Base-by-base conservation (phyloP, 2,113 vertebrate species). In the Syngnathoides biaculeatus region DNA sequence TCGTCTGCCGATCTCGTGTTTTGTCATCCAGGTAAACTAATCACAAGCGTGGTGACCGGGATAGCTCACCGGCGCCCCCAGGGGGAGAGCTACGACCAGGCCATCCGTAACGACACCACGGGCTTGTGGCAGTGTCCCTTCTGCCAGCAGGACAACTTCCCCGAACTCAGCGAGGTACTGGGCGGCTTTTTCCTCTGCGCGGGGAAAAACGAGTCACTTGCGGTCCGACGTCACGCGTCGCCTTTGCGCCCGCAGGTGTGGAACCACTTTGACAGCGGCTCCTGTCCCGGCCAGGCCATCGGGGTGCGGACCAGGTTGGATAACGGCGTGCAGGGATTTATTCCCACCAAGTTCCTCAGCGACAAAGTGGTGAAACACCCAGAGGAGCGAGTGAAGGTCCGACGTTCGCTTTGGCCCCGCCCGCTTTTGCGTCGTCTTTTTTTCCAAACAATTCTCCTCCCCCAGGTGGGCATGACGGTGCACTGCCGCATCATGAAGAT, bases 401-500 rank as follows among this genome's bases (percentile, higher is more conserved):
- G 67, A 24, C 72, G 2, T 59, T 10, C 53, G 8, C n/a, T 1
- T 6, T 40, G 22, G 5, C 63, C 58, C 8, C 30, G 2, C 20
- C 12, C 56, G 20, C 5, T 78, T 64, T 43, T 1, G 17, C 10
- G 11, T 12, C 17, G 1, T 5, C 39, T 17, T 45, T 35, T 55
- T 4, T n/a, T n/a, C n/a, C 14, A 56, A 39, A 13, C 61, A 5
- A 8, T 0, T 6, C 20, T 59, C 12, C 14, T 64, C 47, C 61
- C 12, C 2, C 71, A 99, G 97, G 96, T 98, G 84, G 95, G 96
- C 70, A 99, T 99, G 97, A 99, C 96, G 0, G 97, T 99, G 67
- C 97, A 99, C 87, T 98, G 95, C 86, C 91, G 97, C 64, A 98
- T 99, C 83, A 99, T 98, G 96, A 98, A 98, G 91, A 97, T 99